Evolutionary conservation across 1,140 invertebrate genomes (phyloP).

Genomic region (Papilio dardanus): DNA sequence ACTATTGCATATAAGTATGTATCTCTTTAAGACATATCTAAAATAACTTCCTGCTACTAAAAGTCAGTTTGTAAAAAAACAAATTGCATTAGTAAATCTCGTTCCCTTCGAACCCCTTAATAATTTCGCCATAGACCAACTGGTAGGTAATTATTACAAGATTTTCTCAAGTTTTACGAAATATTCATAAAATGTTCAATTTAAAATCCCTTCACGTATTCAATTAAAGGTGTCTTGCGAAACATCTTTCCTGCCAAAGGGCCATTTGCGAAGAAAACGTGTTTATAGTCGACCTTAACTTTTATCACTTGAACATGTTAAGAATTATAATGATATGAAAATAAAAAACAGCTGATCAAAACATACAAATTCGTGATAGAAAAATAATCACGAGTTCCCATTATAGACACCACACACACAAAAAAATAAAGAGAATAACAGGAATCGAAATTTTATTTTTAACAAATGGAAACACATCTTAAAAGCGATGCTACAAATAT

Average conservation of each 20-base stretch:
- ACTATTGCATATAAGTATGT: neutral
- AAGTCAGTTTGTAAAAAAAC: too few species aligned
- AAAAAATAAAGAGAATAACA: too few species aligned
- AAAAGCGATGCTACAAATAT: too few species aligned
- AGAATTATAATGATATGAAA: conserved; percentile 2
- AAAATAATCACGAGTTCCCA: neutral
- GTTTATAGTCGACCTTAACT: conserved; percentile 5
- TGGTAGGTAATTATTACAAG: neutral
- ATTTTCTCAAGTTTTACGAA: neutral
- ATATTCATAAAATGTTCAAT: neutral
- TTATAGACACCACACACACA: too few species aligned
- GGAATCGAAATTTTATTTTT: too few species aligned
- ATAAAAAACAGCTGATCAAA: neutral
- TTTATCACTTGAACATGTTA: conserved; percentile 15
- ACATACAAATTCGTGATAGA: neutral
- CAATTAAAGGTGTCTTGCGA: conserved; percentile 4
- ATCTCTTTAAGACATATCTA: neutral
- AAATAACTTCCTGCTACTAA: neutral
- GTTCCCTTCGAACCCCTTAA: too few species aligned
- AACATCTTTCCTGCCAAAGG: conserved; percentile 6
- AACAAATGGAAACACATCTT: too few species aligned
- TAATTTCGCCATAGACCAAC: neutral
- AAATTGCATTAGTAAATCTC: too few species aligned
- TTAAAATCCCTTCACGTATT: neutral
- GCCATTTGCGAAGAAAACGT: conserved; percentile 5